Base-by-base conservation (phyloP, 2,113 vertebrate genomes). In the Junco hyemalis region DNA sequence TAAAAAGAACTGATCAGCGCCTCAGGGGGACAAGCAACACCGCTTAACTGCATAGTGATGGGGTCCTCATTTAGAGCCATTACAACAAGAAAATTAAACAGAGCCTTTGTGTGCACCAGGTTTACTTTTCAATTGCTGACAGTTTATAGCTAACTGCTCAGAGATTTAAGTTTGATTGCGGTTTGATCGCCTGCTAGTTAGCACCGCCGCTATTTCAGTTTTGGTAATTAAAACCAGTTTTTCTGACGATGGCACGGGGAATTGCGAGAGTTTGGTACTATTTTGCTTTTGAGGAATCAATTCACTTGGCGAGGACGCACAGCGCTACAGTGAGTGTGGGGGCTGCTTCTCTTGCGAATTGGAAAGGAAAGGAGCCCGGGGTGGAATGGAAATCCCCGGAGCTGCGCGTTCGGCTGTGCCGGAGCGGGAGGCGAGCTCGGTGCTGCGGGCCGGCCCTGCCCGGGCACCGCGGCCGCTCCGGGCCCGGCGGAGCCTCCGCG, bases 51-150 rank as follows among this genome's bases (percentile, higher is more conserved):
- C 95, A 92, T 95, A 91, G 97, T 96, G 97, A 97, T 97, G 97
- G 97, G 97, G 96, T 97, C 97, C 97, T 98, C 97, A 97, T 97
- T 98, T 97, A 97, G 97, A 97, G 96, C 93, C 96, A 96, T 97
- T 96, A 97, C 96, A 96, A 95, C 96, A 90, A 81, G 96, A 97
- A 98, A 97, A 97, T 97, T 97, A 98, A 97, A 97, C 95, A 97
- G 96, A 89, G 96, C 96, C 96, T 98, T 98, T 97, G 97, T 97
- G 95, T 95, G 95, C 93, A 57, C 76, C 78, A 81, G 96, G 97
- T 98, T 98, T 97, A 97, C 96, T 98, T 97, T 98, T 95, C 95
- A 97, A 72, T 97, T 96, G 97, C 97, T 97, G 94, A 94, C 97
- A 97, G 96, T 97, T 96, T 97, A 95, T 91, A 97, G 94, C 97